These are phyloP conservation scores for Habrosyne pyritoides DNA, from an alignment of 2,888 invertebrate genomes.

Conservation along the genomic window DNA sequence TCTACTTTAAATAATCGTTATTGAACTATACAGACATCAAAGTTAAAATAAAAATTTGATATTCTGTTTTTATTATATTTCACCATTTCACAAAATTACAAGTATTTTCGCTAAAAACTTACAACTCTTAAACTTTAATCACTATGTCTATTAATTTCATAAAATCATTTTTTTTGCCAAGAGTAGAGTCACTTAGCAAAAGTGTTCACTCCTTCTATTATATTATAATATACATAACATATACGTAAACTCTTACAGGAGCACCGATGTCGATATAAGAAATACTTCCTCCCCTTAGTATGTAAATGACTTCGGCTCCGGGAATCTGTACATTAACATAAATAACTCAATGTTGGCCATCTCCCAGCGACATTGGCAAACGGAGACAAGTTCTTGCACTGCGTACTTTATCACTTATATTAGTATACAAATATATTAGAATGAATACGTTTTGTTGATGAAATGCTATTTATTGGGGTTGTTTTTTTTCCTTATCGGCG, in stretches of 20 bases:
- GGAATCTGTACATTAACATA: slow-evolving; percentile 13
- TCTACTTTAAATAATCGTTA: no score
- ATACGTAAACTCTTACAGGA: background rate
- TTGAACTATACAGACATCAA: no score
- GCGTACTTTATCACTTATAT: background rate
- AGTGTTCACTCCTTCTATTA: no score
- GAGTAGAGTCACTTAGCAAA: no score
- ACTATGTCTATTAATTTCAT: no score
- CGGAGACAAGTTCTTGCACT: background rate
- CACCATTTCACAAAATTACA: no score
- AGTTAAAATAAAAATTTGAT: no score
- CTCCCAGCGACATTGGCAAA: background rate
- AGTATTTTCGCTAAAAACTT: no score
- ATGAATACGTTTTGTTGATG: background rate
- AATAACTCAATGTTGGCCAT: slow-evolving; percentile 10
- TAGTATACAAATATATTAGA: background rate
- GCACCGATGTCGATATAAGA: background rate
- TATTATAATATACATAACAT: no score
- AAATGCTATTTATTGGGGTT: background rate
- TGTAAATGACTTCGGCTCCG: slow-evolving; percentile 8
- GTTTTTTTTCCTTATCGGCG: slow-evolving; percentile 1
- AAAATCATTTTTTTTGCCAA: no score
- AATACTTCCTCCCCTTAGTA: background rate
- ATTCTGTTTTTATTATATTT: no score
- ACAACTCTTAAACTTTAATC: no score